Percentiles rank a stretch among this genome's conserved stretches.
Conservation (phyloP, 2,888 invertebrate species). For the Mesopsocus fuscifrons region DNA sequence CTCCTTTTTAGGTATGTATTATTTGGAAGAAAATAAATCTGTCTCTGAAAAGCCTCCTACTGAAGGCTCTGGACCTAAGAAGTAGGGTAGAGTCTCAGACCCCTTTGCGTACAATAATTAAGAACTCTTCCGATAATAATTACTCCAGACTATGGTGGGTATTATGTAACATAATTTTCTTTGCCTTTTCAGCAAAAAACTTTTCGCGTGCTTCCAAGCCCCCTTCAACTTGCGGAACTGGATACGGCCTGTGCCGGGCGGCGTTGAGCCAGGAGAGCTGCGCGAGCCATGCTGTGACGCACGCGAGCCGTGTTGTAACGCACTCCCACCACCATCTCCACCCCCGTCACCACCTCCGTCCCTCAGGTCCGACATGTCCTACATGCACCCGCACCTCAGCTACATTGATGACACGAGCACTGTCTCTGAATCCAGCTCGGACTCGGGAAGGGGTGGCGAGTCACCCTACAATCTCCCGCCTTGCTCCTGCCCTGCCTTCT, state of each 20-base stretch:
- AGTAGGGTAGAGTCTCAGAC: too few species aligned
- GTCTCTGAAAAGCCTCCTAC: too few species aligned
- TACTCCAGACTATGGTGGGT: too few species aligned
- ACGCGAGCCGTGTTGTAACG: constrained; percentile 15
- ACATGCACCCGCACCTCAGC: constrained; percentile 18
- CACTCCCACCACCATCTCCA: constrained; percentile 18
- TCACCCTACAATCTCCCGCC: constrained; percentile 25
- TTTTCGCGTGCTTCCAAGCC: constrained; percentile 37
- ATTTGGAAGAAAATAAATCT: too few species aligned
- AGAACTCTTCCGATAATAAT: too few species aligned
- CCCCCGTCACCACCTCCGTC: constrained; percentile 17
- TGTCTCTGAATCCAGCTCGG: constrained; percentile 16
- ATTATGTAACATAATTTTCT: too few species aligned
- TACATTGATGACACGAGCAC: constrained; percentile 24
- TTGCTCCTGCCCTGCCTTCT: constrained; percentile 20
- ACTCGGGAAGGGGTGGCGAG: constrained; percentile 23
- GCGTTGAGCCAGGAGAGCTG: not conserved
- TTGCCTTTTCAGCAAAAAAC: constrained; percentile 28
- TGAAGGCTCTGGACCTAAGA: too few species aligned
- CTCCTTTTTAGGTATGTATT: too few species aligned
- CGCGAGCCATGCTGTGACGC: not conserved
- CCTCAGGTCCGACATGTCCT: constrained; percentile 16
- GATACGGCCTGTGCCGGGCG: constrained; percentile 26
- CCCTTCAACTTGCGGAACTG: constrained; percentile 35
- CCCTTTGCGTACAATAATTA: too few species aligned